Conservation (phyloP, 2,113 vertebrate genomes). For the Nothoprocta pentlandii region DNA sequence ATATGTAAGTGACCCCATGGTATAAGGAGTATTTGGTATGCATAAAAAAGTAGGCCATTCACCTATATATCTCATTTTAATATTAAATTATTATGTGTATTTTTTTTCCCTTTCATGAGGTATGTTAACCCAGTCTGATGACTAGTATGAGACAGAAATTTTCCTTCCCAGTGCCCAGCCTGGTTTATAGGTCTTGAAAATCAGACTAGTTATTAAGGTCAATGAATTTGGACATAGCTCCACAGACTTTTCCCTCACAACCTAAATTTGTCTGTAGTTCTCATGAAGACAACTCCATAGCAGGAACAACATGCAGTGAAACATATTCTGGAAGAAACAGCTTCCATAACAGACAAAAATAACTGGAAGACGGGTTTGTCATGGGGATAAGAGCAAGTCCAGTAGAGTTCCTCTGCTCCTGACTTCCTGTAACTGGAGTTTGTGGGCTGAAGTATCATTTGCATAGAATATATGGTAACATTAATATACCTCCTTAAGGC, state of each 20-base stretch:
- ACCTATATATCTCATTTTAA: background rate
- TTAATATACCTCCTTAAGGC: background rate
- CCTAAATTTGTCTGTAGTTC: background rate
- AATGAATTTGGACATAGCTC: background rate
- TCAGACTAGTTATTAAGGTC: background rate
- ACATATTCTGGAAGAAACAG: background rate
- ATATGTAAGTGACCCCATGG: background rate
- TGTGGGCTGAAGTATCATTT: background rate
- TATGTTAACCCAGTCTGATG: background rate
- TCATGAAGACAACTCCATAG: background rate
- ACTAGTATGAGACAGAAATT: background rate
- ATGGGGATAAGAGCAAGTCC: background rate
- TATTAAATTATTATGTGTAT: background rate
- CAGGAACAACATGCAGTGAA: background rate
- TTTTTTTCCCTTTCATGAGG: background rate
- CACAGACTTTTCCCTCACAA: background rate
- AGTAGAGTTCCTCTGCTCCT: background rate
- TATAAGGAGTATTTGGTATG: background rate
- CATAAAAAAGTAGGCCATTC: background rate
- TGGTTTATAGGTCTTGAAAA: background rate
- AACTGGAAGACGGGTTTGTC: background rate
- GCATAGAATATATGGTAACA: background rate
- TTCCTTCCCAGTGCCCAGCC: background rate
- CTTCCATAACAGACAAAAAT: background rate
- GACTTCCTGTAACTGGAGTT: fast-evolving